A percentile compares a stretch with the other conserved stretches of the same genome.
These are phyloP conservation scores for Drosophila infuscata DNA, from an alignment of 2,888 invertebrate genomes.

Conservation along the genomic window DNA sequence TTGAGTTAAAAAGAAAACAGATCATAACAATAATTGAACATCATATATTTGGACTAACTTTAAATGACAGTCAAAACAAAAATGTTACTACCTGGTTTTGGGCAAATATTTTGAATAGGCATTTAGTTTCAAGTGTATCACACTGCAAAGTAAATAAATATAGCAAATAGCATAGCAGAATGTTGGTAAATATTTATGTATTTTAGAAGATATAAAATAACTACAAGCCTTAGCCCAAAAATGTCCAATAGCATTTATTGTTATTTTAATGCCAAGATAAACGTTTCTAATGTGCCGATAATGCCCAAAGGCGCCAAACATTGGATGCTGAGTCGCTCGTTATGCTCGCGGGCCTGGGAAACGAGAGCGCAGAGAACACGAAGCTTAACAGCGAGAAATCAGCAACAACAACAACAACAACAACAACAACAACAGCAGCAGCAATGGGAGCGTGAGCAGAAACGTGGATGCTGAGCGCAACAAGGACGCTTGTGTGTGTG, in stretches of 20 bases:
- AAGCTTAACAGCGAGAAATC: constrained; percentile 39
- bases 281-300: constrained; percentile 35
- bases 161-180: neutral
- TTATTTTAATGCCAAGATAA: constrained; percentile 30
- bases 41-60: neutral
- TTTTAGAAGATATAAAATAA: constrained; percentile 5
- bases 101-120: neutral
- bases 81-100: too few species aligned
- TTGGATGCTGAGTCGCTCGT: constrained; percentile 26
- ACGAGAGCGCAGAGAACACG: constrained; percentile 51
- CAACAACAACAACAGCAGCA: constrained; percentile 3
- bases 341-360: constrained; percentile 62
- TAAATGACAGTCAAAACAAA: neutral
- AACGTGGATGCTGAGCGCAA: constrained; percentile 73
- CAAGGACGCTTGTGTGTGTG: constrained; percentile 59
- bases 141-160: neutral
- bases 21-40: neutral
- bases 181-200: neutral
- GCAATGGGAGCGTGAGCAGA: constrained; percentile 13
- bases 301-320: constrained; percentile 55
- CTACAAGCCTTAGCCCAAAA: neutral
- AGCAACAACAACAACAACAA: constrained; percentile 10
- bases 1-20: neutral
- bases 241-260: constrained; percentile 13
- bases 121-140: neutral